Base-by-base conservation (phyloP, 2,797 vertebrate species). In the Gadopsis bispinosus region DNA sequence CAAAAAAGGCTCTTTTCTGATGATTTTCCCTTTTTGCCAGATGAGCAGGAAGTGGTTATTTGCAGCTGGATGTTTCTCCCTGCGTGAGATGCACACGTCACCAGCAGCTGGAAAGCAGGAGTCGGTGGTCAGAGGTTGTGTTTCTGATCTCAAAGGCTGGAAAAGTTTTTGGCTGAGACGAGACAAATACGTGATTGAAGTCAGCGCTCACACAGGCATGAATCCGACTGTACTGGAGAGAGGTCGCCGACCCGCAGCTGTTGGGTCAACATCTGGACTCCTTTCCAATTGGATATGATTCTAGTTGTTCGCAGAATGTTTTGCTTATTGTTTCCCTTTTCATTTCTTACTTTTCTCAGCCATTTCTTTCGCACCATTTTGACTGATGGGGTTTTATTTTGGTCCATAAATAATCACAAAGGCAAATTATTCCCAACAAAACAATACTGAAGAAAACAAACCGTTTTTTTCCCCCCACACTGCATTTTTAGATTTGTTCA, bases 71-170 rank as follows among this genome's bases (percentile, higher is more conserved):
- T 75, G 64, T 60, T 58, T 65, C 33, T 75, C 69, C 50, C 47
- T 65, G 61, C 68, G 71, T 50, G 66, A 71, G 26, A 37, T 37
- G 80, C 37, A 1, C 20, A 47, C 29, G 73, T 64, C 68, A 69
- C 54, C 50, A 76, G 61, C 80, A 66, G 88, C 80, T 80, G 77
- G 29, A 54, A 35, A 70, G 63, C 71, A 75, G 74, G 79, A 68
- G 81, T 79, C 69, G 67, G 60, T 10, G 77, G 60, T 77, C 33
- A 63, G 41, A 77, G 56, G 56, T 81, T 73, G 17, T 1, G 61
- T 48, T 58, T 81, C 50, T 81, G 53, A 80, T 61, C 71, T 70
- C 45, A 53, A n/a, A 73, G 59, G 26, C 67, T 65, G 35, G 73
- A 73, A 45, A 77, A 47, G 20, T 62, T 45, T 56, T 56, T 58